phyloP scores from a whole-genome alignment of 2,888 invertebrate species.

The Troilus luridus region DNA sequence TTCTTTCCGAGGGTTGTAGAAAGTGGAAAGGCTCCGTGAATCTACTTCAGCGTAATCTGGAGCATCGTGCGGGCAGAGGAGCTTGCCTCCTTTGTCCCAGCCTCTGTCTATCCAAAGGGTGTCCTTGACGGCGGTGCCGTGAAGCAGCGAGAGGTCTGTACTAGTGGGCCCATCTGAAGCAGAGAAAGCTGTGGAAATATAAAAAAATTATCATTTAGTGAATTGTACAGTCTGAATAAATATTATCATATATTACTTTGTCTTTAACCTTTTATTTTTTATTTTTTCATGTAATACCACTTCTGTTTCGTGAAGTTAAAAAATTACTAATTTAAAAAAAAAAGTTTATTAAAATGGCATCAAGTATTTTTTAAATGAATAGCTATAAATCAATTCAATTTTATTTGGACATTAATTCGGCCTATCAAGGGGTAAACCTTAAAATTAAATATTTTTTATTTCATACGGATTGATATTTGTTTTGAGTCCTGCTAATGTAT shows the following conservation, averaged over 20 bases:
- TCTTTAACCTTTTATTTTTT: too few relatives aligned
- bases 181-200: constrained; percentile 30
- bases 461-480: too few relatives aligned
- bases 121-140: constrained; percentile 71
- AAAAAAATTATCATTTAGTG: not conserved
- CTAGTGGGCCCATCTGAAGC: constrained; percentile 50
- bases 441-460: too few relatives aligned
- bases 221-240: not conserved
- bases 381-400: too few relatives aligned
- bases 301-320: too few relatives aligned
- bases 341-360: too few relatives aligned
- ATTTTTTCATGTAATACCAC: too few relatives aligned
- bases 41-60: constrained; percentile 68
- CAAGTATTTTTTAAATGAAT: too few relatives aligned
- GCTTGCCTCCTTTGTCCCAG: constrained; percentile 71
- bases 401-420: too few relatives aligned
- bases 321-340: too few relatives aligned
- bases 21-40: constrained; percentile 69
- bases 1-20: constrained; percentile 64
- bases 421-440: too few relatives aligned
- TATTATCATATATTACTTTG: not conserved
- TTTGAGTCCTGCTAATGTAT: too few relatives aligned
- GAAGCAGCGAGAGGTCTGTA: constrained; percentile 63
- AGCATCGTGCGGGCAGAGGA: constrained; percentile 64
- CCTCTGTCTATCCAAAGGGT: constrained; percentile 80